Base-by-base conservation (phyloP, 2,888 invertebrate genomes). In the Nineta flava region DNA sequence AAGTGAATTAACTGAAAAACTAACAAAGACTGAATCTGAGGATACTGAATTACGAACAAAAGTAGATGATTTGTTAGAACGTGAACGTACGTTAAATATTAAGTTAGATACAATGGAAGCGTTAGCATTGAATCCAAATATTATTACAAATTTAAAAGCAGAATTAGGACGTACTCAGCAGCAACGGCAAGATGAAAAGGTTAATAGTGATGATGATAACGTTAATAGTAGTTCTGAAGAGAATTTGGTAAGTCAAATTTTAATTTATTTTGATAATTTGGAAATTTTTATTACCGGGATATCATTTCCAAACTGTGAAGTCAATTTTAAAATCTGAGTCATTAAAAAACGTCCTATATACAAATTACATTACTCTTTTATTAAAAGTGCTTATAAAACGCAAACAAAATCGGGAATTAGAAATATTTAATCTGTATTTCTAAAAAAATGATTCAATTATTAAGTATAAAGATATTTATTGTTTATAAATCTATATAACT, bases 51-150 rank as follows among this genome's bases (percentile, higher is more conserved):
- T 49, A 44, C 41, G 41, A 40, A 19, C 41, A 13, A 48, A 48
- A 48, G 10, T 48, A 7, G 26, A 12, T n/a, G 48, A 48, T 41
- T 41, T 48, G 12, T 26, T 26, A 16, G 47, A 47, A 35, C 47
- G 47, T 16, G 47, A 47, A 16, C 34, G 35, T 13, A 10, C 15
- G 7, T 17, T 47, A 13, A 47, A 47, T 47, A 32, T 35, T 17
- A 19, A 26, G 15, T 47, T 47, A 47, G 35, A 47, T 17, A 19
- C 47, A 5, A 47, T 47, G 13, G 47, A 47, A 34, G 35, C 17
- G 3, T 47, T 47, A 32, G 35, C 35, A 3, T 35, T 47, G 10
- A 47, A 34, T 34, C 34, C 47, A 10, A 47, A 47, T 35, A 47
- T 47, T 16, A 16, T 35, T 13, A 35, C 16, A 4, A 26, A 16